Percentiles rank a stretch among this genome's conserved stretches.
Evolutionary conservation across 1,140 invertebrate genomes (phyloP).

Genomic region (Drosophila repletoides): DNA sequence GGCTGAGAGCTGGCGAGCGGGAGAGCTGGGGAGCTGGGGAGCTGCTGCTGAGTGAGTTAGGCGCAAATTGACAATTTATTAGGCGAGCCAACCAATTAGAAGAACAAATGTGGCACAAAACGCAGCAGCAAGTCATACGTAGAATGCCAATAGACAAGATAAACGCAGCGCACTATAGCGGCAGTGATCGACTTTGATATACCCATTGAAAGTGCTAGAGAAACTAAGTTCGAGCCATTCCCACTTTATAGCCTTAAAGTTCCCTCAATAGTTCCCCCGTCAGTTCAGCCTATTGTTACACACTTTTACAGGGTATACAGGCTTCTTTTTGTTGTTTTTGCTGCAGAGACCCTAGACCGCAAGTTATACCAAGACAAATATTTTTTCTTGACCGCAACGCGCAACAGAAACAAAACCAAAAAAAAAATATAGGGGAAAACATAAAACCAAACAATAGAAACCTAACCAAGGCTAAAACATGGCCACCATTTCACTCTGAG

Average conservation of each 20-base stretch:
- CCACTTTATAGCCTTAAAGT: background rate
- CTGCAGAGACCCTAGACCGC: conserved; percentile 5
- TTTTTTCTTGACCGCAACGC: conserved; percentile 38
- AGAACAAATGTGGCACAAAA: conserved; percentile 24
- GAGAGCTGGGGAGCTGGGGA: no score
- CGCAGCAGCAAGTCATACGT: conserved; percentile 16
- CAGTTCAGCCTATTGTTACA: no score
- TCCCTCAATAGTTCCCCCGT: no score
- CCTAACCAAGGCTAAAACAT: background rate
- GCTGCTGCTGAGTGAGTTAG: conserved; percentile 60
- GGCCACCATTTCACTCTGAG: background rate
- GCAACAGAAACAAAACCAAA: conserved; percentile 11
- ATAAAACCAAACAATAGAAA: conserved; percentile 5
- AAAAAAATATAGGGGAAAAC: conserved; percentile 4
- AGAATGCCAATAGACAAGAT: background rate
- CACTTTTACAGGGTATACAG: conserved; percentile 34
- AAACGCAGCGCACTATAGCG: background rate
- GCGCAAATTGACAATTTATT: conserved; percentile 68
- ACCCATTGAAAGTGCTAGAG: background rate
- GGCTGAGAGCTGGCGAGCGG: no score
- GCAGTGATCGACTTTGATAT: background rate
- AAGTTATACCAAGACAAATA: conserved; percentile 38
- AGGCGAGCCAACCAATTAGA: conserved; percentile 48
- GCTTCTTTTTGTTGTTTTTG: no score
- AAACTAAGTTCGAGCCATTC: background rate